phyloP scores from a whole-genome alignment of 2,797 vertebrate genomes.

The Aeoliscus strigatus region DNA sequence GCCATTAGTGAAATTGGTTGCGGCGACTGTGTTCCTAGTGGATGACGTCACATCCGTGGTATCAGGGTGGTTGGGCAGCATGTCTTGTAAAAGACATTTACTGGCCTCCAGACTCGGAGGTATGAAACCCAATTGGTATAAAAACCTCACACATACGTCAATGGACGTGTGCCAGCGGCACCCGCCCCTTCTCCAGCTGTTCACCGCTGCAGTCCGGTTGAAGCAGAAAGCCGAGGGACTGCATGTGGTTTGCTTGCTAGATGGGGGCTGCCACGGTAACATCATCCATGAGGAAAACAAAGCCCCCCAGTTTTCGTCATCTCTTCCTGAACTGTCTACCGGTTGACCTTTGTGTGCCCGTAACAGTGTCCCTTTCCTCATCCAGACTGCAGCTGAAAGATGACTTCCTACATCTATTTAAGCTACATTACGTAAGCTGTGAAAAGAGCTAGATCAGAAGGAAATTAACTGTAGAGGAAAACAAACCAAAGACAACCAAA shows the following conservation, averaged over 20 bases:
- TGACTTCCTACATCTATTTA: constrained; percentile 11
- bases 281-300: constrained; percentile 31
- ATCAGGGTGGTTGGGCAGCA: constrained; percentile 8
- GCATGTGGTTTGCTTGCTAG: constrained; percentile 4
- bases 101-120: constrained; percentile 3
- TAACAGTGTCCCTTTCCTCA: constrained; percentile 6
- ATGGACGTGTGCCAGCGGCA: constrained; percentile 5
- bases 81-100: constrained; percentile 4
- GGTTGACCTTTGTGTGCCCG: constrained; percentile 31
- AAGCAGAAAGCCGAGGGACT: constrained; percentile 38
- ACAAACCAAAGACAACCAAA: constrained; percentile 78
- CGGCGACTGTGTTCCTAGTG: constrained; percentile 2
- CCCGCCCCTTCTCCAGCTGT: constrained; percentile 24
- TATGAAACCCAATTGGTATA: constrained; percentile 16
- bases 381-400: background rate
- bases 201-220: constrained; percentile 47
- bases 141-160: constrained; percentile 14
- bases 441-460: constrained; percentile 97
- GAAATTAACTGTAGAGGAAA: constrained; percentile 89
- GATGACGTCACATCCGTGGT: constrained; percentile 17
- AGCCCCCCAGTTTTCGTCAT: constrained; percentile 34
- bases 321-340: constrained; percentile 20
- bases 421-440: constrained; percentile 84
- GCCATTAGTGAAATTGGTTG: constrained; percentile 21
- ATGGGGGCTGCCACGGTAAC: constrained; percentile 39